A percentile compares a stretch with the other conserved stretches of the same genome.
These are phyloP conservation scores for Athene noctua DNA, from an alignment of 2,113 vertebrate genomes.

Conservation along the genomic window DNA sequence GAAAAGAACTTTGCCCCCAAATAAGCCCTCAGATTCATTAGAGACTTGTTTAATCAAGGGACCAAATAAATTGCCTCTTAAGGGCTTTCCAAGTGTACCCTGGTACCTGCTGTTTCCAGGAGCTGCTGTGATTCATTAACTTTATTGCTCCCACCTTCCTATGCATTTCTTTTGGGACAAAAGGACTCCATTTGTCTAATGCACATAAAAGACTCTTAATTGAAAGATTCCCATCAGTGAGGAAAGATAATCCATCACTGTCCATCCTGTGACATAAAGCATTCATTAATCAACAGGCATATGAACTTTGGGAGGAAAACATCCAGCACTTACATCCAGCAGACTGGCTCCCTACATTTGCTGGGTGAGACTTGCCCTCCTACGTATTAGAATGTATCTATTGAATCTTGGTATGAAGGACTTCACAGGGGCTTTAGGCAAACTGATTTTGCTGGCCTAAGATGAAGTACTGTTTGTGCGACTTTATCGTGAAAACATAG, in stretches of 20 bases:
- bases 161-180: background rate
- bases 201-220: background rate
- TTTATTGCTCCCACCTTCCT: background rate
- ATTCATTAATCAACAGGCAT: background rate
- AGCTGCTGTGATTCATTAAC: slow-evolving; percentile 12
- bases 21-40: background rate
- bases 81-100: background rate
- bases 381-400: background rate
- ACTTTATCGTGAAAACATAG: background rate
- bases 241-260: background rate
- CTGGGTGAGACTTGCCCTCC: background rate
- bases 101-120: background rate
- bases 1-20: background rate
- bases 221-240: background rate
- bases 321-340: background rate
- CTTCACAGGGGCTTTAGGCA: background rate
- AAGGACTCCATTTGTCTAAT: slow-evolving; percentile 2
- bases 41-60: background rate
- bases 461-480: background rate
- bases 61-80: background rate
- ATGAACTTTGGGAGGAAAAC: background rate
- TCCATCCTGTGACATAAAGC: background rate
- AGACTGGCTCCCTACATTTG: background rate
- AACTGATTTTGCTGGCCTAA: background rate
- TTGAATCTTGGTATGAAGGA: background rate